Evolutionary conservation across 2,888 invertebrate species (phyloP).

Genomic region (Gymnosoma rotundatum): DNA sequence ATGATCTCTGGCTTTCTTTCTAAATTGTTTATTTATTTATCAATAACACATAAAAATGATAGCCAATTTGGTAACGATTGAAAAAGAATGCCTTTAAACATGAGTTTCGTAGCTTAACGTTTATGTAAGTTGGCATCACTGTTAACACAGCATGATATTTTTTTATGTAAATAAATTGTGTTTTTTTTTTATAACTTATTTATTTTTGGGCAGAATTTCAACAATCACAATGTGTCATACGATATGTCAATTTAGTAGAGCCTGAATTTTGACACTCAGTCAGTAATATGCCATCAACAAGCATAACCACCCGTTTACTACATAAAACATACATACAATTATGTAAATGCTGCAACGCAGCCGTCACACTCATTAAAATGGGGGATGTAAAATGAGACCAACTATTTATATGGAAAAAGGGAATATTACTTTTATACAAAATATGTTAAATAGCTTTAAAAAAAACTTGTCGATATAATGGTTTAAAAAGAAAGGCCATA

Average conservation of each 20-base stretch:
- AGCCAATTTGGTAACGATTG: no score
- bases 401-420: not conserved
- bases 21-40: no score
- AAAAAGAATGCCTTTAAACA: no score
- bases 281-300: conserved; percentile 31
- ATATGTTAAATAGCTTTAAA: no score
- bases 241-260: conserved; percentile 67
- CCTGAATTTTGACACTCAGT: conserved; percentile 63
- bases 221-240: conserved; percentile 54
- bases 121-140: conserved; percentile 28
- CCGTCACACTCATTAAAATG: not conserved
- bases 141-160: conserved; percentile 23
- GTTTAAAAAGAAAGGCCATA: no score
- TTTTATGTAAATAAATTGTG: conserved; percentile 33
- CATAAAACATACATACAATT: not conserved
- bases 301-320: conserved; percentile 36
- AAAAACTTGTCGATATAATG: no score
- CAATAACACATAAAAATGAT: no score
- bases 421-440: not conserved
- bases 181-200: conserved; percentile 18
- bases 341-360: not conserved
- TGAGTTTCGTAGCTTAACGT: not conserved
- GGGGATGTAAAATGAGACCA: conserved; percentile 18
- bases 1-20: no score
- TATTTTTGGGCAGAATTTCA: conserved; percentile 38